phyloP scores from a whole-genome alignment of 2,113 vertebrate genomes.

The Misgurnus mizolepis region DNA sequence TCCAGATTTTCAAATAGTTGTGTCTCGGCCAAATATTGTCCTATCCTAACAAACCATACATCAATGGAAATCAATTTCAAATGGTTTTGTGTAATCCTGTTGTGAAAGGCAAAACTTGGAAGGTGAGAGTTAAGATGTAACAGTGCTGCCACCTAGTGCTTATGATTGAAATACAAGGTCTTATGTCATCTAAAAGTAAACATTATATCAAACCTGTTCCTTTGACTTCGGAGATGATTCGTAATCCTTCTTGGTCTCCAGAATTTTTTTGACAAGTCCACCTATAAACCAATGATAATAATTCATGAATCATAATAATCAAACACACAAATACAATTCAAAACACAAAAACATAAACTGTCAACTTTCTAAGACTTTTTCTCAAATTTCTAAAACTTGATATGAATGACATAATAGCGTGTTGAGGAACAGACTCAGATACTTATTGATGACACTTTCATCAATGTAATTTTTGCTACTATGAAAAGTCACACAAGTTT shows the following conservation, averaged over 20 bases:
- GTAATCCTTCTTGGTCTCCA: conserved; percentile 94
- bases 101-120: neutral
- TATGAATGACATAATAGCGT: too few species aligned
- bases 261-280: conserved; percentile 91
- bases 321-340: neutral
- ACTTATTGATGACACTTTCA: too few species aligned
- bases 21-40: too few species aligned
- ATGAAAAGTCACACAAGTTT: too few species aligned
- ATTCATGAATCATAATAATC: neutral
- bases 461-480: too few species aligned
- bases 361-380: too few species aligned
- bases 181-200: neutral
- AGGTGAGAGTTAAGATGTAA: neutral
- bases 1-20: too few species aligned
- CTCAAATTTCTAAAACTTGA: too few species aligned
- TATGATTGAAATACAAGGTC: neutral
- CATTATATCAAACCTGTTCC: conserved; percentile 77
- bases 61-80: too few species aligned
- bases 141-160: conserved; percentile 67
- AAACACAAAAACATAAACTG: too few species aligned
- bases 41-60: too few species aligned
- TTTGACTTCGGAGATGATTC: conserved; percentile 77
- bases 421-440: too few species aligned
- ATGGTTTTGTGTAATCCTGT: neutral
- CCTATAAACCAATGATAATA: conserved; percentile 70